Base-by-base conservation (phyloP, 2,113 vertebrate genomes). In the Notothenia rossii region DNA sequence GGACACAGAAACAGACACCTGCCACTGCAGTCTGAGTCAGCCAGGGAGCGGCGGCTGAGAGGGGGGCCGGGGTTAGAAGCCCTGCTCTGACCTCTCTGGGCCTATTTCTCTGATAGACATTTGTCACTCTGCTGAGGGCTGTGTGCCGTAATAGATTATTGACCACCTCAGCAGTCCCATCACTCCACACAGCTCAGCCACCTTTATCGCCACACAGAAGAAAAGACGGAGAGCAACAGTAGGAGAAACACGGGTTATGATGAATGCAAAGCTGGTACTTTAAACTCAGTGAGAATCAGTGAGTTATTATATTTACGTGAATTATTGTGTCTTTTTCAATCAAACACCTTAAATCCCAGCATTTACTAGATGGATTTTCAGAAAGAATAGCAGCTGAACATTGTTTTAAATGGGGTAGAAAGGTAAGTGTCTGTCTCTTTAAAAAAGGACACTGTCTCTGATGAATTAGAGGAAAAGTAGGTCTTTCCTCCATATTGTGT, bases 131-230 rank as follows among this genome's bases (percentile, higher is more conserved):
- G 89, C 73, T n/a, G 89, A 88, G 92, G 87, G 89, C 88, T 76
- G 88, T 90, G 89, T 84, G 92, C 87, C 58, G 86, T 95, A 94
- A 95, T 95, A 95, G 94, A 95, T 96, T 96, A 96, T 95, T 96
- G 95, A 96, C 95, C 91, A 95, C 86, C 89, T 91, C 89, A 90
- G 89, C 90, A 84, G 93, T 84, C 86, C 89, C 92, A 94, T 95
- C 93, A 89, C 89, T 85, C 88, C 87, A 73, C 85, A 88, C 79
- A 46, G 83, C 85, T 55, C 91, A 69, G 71, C 84, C 85, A 51
- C 36, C 71, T 50, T 51, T 46, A 33, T 72, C 66, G 81, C 71
- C 83, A 85, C 79, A 79, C 68, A 83, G 77, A 84, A 77, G 70
- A 85, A 79, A 63, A 51, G 56, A 71, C 54, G 46, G 53, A 70